Evolutionary conservation across 1,140 invertebrate species (phyloP), one percentile per base, ranked within the genome.

Genomic region (Oreohelix idahoensis): DNA sequence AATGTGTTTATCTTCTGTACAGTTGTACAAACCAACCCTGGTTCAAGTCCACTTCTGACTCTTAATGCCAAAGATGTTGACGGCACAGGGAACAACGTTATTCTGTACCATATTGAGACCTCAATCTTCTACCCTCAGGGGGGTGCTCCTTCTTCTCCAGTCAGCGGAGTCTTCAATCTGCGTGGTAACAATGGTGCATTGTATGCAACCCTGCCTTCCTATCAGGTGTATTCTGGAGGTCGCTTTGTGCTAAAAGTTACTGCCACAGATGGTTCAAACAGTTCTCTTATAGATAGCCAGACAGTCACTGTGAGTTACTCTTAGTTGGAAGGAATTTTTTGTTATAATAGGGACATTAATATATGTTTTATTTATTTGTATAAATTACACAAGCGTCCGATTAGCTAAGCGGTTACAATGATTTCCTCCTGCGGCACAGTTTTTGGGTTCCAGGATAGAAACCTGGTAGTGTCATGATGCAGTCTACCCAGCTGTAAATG

Each of bases 161-260:
- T 87, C 29, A 81, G 42, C 51, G 86, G 83, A 32, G 85, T 87
- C 29, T 88, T 88, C 63, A 63, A 23, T 42, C 79, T 89, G 70
- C 84, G 81, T 76, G 75, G 73, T 35, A 79, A 84, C 73, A 86
- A 75, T 32, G 86, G 86, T 20, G 83, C 53, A 20, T 63, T 89
- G n/a, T 75, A 35, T 32, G 80, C 84, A 17, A 79, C 79, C 58
- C 73, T 86, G 39, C 84, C 83, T 20, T 85, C 85, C 0, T 89
- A 87, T 73, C 32, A n/a, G n/a, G 85, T 84, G 35, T 88, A 76
- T 49, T 36, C 85, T 77, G 81, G 81, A 1, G 84, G 87, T 11
- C 84, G 83, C 42, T 89, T 89, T 77, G 79, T 63, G 13, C 75
- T 89, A 29, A 77, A 49, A 1, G 53, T 89, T 0, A 69, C 63